A percentile compares a stretch with the other conserved stretches of the same genome.
Conservation (phyloP, 2,888 invertebrate species). For the Linnaemya tessellans region DNA sequence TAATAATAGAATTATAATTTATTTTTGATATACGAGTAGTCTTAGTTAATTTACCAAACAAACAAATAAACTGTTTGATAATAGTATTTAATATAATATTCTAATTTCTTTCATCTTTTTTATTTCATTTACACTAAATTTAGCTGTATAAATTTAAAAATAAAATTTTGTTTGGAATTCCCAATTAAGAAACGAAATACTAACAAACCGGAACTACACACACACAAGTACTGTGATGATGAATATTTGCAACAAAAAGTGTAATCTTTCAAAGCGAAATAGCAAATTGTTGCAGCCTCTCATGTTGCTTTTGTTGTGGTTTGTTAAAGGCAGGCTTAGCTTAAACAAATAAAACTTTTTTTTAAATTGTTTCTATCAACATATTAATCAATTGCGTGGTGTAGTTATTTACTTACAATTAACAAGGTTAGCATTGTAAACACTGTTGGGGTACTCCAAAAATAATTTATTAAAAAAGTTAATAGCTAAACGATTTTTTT, state of each 20-base stretch:
- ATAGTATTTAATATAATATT: too few species aligned
- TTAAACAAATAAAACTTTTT: background rate
- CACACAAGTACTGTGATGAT: background rate
- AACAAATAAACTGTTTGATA: too few species aligned
- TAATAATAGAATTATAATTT: too few species aligned
- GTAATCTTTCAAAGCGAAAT: conserved; percentile 3
- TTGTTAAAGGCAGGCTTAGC: background rate
- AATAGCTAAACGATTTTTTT: background rate
- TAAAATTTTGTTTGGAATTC: too few species aligned
- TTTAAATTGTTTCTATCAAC: background rate
- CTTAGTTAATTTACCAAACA: too few species aligned
- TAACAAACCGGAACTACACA: background rate
- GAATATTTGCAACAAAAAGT: conserved; percentile 6
- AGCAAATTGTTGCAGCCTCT: conserved; percentile 30
- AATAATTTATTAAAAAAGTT: too few species aligned
- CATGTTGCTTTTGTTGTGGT: background rate
- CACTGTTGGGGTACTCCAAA: too few species aligned
- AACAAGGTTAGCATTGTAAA: conserved; percentile 48
- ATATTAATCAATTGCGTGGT: background rate
- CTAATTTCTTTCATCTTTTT: too few species aligned
- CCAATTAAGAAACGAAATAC: too few species aligned
- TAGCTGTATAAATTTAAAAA: too few species aligned
- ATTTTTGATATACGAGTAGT: too few species aligned
- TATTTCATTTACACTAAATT: too few species aligned
- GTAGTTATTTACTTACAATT: conserved; percentile 30